A percentile compares a stretch with the other conserved stretches of the same genome.
phyloP scores from a whole-genome alignment of 2,113 vertebrate genomes.

The Sinocyclocheilus anshuiensis region DNA sequence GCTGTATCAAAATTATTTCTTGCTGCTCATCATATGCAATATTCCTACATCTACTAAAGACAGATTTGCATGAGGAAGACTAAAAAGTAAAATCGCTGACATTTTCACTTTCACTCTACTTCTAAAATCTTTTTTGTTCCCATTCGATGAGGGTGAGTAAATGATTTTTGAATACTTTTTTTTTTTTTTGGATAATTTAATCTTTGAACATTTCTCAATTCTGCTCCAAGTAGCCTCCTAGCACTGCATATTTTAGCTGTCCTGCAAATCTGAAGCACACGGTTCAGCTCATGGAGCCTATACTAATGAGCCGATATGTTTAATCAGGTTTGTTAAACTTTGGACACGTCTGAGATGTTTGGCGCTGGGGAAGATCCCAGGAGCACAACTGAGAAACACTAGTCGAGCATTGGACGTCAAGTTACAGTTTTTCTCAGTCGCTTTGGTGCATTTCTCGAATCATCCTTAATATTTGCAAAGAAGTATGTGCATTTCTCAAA shows the following conservation, averaged over 20 bases:
- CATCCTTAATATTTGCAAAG: too few species aligned
- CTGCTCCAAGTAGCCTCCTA: background rate
- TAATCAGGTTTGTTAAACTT: background rate
- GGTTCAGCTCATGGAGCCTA: background rate
- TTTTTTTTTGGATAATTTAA: background rate
- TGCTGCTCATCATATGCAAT: too few species aligned
- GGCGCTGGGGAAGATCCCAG: background rate
- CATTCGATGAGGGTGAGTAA: background rate
- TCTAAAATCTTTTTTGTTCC: background rate
- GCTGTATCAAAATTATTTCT: too few species aligned
- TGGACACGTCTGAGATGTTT: background rate
- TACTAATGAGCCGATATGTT: background rate
- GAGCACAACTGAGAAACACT: background rate
- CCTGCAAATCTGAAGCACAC: background rate
- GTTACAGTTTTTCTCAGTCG: too few species aligned
- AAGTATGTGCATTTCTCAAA: too few species aligned
- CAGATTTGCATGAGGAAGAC: background rate
- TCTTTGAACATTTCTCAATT: background rate
- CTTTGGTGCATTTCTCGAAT: too few species aligned
- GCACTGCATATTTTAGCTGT: background rate
- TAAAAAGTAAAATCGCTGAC: too few species aligned
- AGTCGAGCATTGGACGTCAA: background rate
- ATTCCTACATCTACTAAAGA: too few species aligned
- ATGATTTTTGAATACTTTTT: background rate
- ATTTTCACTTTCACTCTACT: too few species aligned